Conservation (phyloP, 2,888 invertebrate genomes). For the Drosophila imparisetae region DNA sequence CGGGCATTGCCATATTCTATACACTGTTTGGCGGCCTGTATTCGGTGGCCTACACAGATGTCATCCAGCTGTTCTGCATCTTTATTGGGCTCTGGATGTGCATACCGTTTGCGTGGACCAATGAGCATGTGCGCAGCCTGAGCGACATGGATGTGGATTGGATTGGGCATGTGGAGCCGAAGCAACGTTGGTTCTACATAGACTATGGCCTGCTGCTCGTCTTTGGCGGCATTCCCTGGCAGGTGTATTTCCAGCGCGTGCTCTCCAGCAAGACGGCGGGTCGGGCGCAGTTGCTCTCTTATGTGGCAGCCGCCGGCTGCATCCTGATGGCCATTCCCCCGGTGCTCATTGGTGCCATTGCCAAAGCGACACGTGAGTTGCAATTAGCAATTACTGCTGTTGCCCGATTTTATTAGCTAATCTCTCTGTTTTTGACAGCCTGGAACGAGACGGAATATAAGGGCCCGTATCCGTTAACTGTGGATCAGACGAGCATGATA, state of each 20-base stretch:
- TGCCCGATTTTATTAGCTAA: not conserved
- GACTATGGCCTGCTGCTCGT: constrained; percentile 95
- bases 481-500: constrained; percentile 95
- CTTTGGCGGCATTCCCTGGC: constrained; percentile 99
- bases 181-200: constrained; percentile 92
- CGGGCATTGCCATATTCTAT: constrained; percentile 98
- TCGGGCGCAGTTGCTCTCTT: constrained; percentile 96
- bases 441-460: constrained; percentile 97
- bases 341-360: constrained; percentile 98
- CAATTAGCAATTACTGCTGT: not conserved
- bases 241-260: constrained; percentile 99
- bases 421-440: constrained; percentile 86
- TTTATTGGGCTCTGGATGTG: constrained; percentile 99
- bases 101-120: constrained; percentile 97
- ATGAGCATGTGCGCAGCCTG: constrained; percentile 93
- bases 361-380: constrained; percentile 94
- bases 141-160: constrained; percentile 94
- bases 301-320: constrained; percentile 97
- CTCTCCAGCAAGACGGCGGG: constrained; percentile 97
- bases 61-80: constrained; percentile 98
- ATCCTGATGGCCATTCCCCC: constrained; percentile 99
- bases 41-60: constrained; percentile 99
- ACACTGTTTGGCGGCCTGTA: constrained; percentile 99
- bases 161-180: constrained; percentile 91
- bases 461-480: constrained; percentile 90